Evolutionary conservation across 2,113 vertebrate genomes (phyloP), one percentile per base, ranked within the genome.

Genomic region (Paralichthys olivaceus): DNA sequence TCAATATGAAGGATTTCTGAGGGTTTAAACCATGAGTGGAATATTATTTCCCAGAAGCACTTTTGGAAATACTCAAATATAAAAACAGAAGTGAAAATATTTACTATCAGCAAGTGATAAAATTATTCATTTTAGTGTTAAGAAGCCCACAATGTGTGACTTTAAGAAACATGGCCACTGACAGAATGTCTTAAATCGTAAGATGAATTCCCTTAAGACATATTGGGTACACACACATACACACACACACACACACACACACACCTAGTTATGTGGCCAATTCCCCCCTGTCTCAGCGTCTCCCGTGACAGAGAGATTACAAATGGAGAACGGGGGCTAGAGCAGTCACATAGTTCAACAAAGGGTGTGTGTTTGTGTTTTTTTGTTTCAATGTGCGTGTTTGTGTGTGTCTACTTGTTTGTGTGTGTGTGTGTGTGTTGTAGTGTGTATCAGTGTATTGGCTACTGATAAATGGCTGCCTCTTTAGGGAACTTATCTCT

Each of bases 401-500:
- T 29, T 82, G 55, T 56, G 61, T 32, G 59, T 55, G 51, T 25
- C 55, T 75, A 63, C 71, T 53, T 61, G 78, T 68, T 37, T 61
- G 59, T 62, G 34, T 43, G 60, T 37, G 58, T 61, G 72, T 69
- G 58, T 79, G 63, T 84, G 69, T 73, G 68, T 70, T 61, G 45
- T 5, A 0, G 49, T 76, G 76, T 84, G 72, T 89, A 78, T 85
- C 76, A 78, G 74, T 82, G 97, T 97, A 97, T 96, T 91, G 81
- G 82, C 96, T 95, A 94, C 97, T 99, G 98, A 99, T 97, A 97
- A 98, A 99, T 99, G 96, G 96, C 91, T 90, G 94, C 95, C 97
- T 99, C 96, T 98, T 99, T 98, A 99, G 96, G 95, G 96, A 96
- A 97, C 97, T 99, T 99, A 99, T 99, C 97, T 97, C 96, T 96